Evolutionary conservation across 2,888 invertebrate genomes (phyloP).

Genomic region (Tigriopus californicus): DNA sequence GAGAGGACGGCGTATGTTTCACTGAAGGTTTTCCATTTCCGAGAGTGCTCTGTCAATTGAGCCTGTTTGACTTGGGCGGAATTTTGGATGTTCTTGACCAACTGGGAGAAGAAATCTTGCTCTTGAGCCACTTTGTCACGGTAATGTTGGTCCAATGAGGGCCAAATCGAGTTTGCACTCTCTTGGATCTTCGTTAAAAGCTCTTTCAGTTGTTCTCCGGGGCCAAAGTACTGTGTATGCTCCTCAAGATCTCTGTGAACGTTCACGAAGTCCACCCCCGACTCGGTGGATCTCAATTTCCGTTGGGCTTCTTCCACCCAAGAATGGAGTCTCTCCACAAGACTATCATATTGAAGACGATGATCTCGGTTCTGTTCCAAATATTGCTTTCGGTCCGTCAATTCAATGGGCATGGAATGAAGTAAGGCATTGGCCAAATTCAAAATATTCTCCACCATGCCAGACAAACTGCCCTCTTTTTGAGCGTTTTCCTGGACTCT

Average conservation of each 20-base stretch:
- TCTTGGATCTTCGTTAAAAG: slow-evolving; percentile 25
- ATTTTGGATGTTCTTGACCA: slow-evolving; percentile 59
- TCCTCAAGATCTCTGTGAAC: slow-evolving; percentile 20
- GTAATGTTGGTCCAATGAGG: slow-evolving; percentile 55
- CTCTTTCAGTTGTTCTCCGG: slow-evolving; percentile 17
- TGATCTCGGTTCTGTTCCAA: slow-evolving; percentile 53
- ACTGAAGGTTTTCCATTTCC: slow-evolving; percentile 67
- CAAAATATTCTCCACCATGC: slow-evolving; percentile 38
- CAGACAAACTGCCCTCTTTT: slow-evolving; percentile 28
- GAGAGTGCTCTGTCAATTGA: slow-evolving; percentile 57
- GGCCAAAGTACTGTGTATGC: slow-evolving; percentile 18
- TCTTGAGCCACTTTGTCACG: slow-evolving; percentile 65
- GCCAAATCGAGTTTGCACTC: slow-evolving; percentile 70
- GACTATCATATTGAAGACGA: slow-evolving; percentile 51
- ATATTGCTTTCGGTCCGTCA: slow-evolving; percentile 61
- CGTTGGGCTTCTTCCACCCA: slow-evolving; percentile 69
- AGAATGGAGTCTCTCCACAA: slow-evolving; percentile 54
- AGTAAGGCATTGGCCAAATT: slow-evolving; percentile 62
- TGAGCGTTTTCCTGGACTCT: not conserved
- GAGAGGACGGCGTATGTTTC: slow-evolving; percentile 44
- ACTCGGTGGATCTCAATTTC: slow-evolving; percentile 36
- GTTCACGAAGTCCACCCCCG: slow-evolving; percentile 12
- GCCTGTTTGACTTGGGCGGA: slow-evolving; percentile 57
- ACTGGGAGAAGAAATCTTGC: slow-evolving; percentile 33
- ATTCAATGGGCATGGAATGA: slow-evolving; percentile 54